A percentile compares a stretch with the other conserved stretches of the same genome.
These are phyloP conservation scores for Dolichoris vasculosae DNA, from an alignment of 1,140 invertebrate species.

Conservation along the genomic window DNA sequence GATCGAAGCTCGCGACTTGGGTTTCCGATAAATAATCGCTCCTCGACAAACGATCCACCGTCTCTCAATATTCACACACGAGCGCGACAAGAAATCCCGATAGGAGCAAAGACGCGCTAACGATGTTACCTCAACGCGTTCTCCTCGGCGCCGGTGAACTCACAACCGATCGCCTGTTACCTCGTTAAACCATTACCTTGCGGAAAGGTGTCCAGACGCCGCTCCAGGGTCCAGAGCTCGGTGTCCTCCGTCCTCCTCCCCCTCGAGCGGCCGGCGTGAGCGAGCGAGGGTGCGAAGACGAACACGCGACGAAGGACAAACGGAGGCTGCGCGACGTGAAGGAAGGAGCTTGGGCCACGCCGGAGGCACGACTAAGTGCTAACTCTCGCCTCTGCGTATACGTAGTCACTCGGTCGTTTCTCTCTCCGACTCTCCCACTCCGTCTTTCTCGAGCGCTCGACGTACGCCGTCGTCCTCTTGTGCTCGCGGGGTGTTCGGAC, in stretches of 20 bases:
- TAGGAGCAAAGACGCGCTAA: neutral
- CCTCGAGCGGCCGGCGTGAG: no score
- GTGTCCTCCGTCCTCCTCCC: no score
- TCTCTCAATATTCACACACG: no score
- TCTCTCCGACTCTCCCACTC: constrained; percentile 1
- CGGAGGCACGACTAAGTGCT: constrained; percentile 40
- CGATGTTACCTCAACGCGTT: neutral
- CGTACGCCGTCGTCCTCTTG: neutral
- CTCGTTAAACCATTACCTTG: neutral
- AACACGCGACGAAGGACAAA: neutral
- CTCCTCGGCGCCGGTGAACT: neutral
- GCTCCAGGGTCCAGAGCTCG: neutral
- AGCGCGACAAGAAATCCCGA: no score
- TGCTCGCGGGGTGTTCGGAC: neutral
- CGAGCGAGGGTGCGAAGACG: neutral
- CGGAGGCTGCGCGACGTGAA: neutral
- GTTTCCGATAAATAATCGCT: neutral
- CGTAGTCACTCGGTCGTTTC: constrained; percentile 9
- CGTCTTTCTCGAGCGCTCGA: neutral
- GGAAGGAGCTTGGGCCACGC: constrained; percentile 6
- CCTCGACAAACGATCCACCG: neutral
- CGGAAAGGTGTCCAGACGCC: neutral
- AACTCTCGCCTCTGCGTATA: neutral
- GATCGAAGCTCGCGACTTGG: neutral
- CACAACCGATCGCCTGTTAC: no score